These are phyloP conservation scores for Sinelater perroti DNA, from an alignment of 2,888 invertebrate genomes.

Conservation along the genomic window DNA sequence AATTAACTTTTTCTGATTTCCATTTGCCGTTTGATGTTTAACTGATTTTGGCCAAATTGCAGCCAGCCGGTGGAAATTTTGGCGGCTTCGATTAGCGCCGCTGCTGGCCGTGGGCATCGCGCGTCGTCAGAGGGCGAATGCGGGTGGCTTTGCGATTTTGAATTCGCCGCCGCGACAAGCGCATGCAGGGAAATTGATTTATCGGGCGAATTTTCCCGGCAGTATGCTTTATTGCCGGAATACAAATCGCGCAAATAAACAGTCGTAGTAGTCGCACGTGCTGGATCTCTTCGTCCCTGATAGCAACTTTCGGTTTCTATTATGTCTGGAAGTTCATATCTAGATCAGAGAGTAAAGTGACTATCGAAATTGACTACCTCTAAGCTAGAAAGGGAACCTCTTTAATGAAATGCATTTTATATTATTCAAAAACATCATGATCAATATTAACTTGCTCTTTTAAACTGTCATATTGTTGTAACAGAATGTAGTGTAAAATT, in stretches of 20 bases:
- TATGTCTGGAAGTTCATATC: slow-evolving; percentile 40
- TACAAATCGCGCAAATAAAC: slow-evolving; percentile 46
- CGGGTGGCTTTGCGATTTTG: too few relatives aligned
- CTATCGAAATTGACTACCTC: too few relatives aligned
- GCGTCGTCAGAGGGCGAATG: too few relatives aligned
- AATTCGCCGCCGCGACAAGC: slow-evolving; percentile 35
- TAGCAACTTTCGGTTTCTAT: slow-evolving; percentile 43
- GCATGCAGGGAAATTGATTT: slow-evolving; percentile 50
- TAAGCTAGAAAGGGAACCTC: too few relatives aligned
- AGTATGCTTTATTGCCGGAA: slow-evolving; percentile 47
- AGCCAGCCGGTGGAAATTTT: neutral
- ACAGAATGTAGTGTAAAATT: too few relatives aligned
- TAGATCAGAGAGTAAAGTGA: too few relatives aligned
- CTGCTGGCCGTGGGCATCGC: too few relatives aligned
- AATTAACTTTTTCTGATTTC: slow-evolving; percentile 47
- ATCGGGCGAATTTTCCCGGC: slow-evolving; percentile 45
- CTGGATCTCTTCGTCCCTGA: slow-evolving; percentile 45
- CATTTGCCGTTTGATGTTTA: slow-evolving; percentile 30
- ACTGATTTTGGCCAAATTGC: slow-evolving; percentile 25
- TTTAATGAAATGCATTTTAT: too few relatives aligned
- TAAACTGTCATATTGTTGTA: too few relatives aligned
- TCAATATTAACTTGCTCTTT: too few relatives aligned
- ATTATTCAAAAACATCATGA: too few relatives aligned
- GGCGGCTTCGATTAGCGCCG: neutral
- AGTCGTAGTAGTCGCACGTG: slow-evolving; percentile 41